These are phyloP conservation scores for Piezodorus guildinii DNA, from an alignment of 1,140 invertebrate genomes.

Conservation along the genomic window DNA sequence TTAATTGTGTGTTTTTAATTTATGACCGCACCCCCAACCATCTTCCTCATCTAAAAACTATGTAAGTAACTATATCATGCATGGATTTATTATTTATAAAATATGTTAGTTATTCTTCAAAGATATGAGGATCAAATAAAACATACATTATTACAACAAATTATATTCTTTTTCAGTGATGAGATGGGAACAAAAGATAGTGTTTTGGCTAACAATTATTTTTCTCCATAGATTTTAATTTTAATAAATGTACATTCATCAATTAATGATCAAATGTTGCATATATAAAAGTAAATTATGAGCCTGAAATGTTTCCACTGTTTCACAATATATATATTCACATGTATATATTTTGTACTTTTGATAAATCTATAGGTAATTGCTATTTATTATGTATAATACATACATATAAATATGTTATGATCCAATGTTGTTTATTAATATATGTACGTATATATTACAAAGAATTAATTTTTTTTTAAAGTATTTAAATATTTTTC, in stretches of 20 bases:
- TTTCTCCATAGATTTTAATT: neutral
- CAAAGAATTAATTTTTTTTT: neutral
- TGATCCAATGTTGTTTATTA: neutral
- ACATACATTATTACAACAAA: conserved; percentile 9
- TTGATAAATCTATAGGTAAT: neutral
- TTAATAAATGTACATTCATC: conserved; percentile 9
- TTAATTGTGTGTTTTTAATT: too few species aligned
- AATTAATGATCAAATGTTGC: neutral
- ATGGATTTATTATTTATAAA: too few species aligned
- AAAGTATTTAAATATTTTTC: neutral
- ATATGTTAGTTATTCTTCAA: too few species aligned
- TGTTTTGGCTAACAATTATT: conserved; percentile 5
- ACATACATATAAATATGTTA: too few species aligned
- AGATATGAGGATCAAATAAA: neutral
- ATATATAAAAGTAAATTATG: conserved; percentile 1
- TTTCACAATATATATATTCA: conserved; percentile 3
- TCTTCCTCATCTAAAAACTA: too few species aligned
- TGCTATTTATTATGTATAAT: neutral
- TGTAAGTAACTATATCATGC: too few species aligned
- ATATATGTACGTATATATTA: conserved; percentile 2
- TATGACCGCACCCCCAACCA: too few species aligned
- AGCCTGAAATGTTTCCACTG: neutral
- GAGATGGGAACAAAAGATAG: conserved; percentile 10
- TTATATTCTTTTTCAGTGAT: conserved; percentile 13
- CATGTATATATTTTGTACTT: conserved; percentile 5